These are phyloP conservation scores for Engraulis encrasicolus DNA, from an alignment of 2,113 vertebrate genomes.

Conservation along the genomic window DNA sequence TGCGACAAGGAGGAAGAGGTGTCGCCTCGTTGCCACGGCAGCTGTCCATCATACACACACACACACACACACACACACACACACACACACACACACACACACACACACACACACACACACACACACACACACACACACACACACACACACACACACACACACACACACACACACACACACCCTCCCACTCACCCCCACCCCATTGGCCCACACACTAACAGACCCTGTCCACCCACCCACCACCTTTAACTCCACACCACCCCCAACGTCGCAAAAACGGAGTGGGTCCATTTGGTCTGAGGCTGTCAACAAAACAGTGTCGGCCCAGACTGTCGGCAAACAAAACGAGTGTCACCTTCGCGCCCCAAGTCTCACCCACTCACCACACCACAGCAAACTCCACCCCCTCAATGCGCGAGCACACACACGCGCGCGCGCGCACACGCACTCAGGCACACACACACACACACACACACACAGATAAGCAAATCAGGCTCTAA, in stretches of 20 bases:
- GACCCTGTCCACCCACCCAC: background rate
- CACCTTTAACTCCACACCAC: background rate
- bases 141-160: too few species aligned
- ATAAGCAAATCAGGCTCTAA: background rate
- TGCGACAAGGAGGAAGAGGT: constrained; percentile 40
- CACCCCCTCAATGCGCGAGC: background rate
- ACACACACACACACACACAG: background rate
- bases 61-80: too few species aligned
- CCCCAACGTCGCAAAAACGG: background rate
- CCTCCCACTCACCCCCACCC: background rate
- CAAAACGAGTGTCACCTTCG: background rate
- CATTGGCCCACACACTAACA: background rate
- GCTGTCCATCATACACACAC: constrained; percentile 50
- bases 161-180: too few species aligned
- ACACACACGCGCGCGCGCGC: background rate
- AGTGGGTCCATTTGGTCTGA: background rate
- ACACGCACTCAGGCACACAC: constrained; percentile 21
- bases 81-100: too few species aligned
- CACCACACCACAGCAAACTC: constrained; percentile 20
- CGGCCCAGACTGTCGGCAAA: background rate
- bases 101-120: too few species aligned
- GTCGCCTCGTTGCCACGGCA: constrained; percentile 55
- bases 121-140: too few species aligned
- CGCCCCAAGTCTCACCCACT: background rate
- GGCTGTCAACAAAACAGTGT: background rate